A percentile compares a stretch with the other conserved stretches of the same genome.
phyloP scores from a whole-genome alignment of 1,140 invertebrate species.

The Dendroctonus valens region DNA sequence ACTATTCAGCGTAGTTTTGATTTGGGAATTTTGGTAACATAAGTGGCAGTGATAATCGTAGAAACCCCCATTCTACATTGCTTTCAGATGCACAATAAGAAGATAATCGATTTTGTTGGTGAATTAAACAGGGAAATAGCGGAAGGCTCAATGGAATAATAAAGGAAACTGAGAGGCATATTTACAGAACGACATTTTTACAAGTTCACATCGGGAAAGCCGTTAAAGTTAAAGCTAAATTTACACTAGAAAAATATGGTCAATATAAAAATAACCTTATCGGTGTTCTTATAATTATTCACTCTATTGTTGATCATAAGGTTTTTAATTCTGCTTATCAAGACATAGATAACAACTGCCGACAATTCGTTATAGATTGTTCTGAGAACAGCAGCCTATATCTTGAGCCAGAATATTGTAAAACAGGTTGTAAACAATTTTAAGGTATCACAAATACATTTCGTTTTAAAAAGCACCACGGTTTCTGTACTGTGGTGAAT shows the following conservation, averaged over 20 bases:
- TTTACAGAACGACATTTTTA: slow-evolving; percentile 6
- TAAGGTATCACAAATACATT: slow-evolving; percentile 24
- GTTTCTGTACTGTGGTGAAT: neutral
- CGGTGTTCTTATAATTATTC: slow-evolving; percentile 31
- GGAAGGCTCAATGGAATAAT: too few relatives aligned
- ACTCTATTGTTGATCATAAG: slow-evolving; percentile 30
- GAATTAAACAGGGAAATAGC: too few relatives aligned
- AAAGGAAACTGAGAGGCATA: too few relatives aligned
- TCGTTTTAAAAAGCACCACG: neutral
- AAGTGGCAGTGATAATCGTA: too few relatives aligned
- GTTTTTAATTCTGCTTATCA: slow-evolving; percentile 14
- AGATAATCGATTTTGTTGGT: too few relatives aligned
- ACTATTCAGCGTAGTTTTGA: too few relatives aligned
- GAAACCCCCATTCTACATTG: too few relatives aligned
- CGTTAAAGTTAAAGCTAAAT: slow-evolving; percentile 14
- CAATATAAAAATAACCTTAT: slow-evolving; percentile 32
- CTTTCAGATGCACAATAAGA: too few relatives aligned
- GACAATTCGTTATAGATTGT: slow-evolving; percentile 1
- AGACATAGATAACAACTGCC: neutral
- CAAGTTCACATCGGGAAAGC: neutral
- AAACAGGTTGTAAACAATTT: slow-evolving; percentile 10
- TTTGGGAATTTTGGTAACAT: too few relatives aligned
- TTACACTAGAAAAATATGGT: slow-evolving; percentile 31
- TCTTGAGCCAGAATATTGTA: slow-evolving; percentile 15
- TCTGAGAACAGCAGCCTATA: neutral